These are phyloP conservation scores for Sceloporus tristichus DNA, from an alignment of 2,113 vertebrate genomes.

Conservation along the genomic window DNA sequence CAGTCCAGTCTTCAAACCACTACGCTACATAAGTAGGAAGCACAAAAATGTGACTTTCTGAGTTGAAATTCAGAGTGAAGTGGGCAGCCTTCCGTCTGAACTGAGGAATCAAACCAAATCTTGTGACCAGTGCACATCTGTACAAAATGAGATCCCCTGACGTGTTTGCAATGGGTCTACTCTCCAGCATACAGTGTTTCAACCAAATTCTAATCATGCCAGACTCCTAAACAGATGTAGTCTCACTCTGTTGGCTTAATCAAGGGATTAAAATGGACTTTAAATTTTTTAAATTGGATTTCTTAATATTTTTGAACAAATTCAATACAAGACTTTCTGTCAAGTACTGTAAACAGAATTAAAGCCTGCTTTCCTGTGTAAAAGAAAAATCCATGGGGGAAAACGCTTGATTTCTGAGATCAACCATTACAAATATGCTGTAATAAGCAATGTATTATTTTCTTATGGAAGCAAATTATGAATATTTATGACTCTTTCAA, in stretches of 20 bases:
- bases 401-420: not conserved
- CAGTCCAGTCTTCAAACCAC: no score
- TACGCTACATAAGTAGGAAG: no score
- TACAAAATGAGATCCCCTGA: not conserved
- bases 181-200: not conserved
- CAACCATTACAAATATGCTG: not conserved
- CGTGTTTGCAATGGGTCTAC: not conserved
- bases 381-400: not conserved
- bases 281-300: not conserved
- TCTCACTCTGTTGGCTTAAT: not conserved
- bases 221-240: not conserved
- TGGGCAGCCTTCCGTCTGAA: no score
- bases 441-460: not conserved
- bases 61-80: no score
- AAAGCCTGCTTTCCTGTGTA: not conserved
- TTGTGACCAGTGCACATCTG: no score
- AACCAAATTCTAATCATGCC: no score
- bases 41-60: no score
- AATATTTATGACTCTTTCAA: conserved; percentile 12
- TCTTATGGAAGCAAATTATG: not conserved
- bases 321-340: not conserved
- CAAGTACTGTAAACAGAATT: conserved; percentile 1
- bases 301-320: not conserved
- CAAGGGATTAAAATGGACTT: not conserved
- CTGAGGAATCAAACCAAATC: no score